Evolutionary conservation across 2,888 invertebrate species (phyloP).

Genomic region (Orthosia gothica): DNA sequence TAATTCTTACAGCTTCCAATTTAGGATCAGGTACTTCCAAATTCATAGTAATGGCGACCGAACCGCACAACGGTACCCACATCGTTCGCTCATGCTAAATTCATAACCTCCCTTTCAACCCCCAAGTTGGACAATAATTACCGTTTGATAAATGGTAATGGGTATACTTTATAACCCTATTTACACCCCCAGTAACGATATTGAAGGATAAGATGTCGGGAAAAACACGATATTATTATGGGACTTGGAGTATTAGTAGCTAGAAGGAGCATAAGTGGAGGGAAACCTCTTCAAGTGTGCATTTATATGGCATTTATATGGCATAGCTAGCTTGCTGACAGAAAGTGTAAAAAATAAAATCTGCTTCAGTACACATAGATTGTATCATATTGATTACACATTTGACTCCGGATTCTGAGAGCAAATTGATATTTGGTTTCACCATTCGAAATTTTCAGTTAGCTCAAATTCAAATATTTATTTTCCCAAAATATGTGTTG

Average conservation of each 20-base stretch:
- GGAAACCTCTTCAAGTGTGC: background rate
- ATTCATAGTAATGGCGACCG: constrained; percentile 54
- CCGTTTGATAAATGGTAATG: constrained; percentile 58
- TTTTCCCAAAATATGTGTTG: no score
- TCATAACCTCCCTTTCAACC: constrained; percentile 58
- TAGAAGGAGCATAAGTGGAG: constrained; percentile 19
- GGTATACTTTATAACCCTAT: constrained; percentile 56
- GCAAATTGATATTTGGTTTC: no score
- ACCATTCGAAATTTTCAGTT: background rate
- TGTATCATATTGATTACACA: background rate
- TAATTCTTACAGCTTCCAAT: constrained; percentile 53
- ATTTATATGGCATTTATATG: no score
- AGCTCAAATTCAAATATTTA: background rate
- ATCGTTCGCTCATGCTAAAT: constrained; percentile 56
- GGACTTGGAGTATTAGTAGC: constrained; percentile 16
- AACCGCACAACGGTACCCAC: constrained; percentile 25
- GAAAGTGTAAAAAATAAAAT: no score
- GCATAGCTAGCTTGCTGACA: background rate
- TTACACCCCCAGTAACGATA: constrained; percentile 58
- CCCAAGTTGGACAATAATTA: constrained; percentile 60
- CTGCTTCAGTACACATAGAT: background rate
- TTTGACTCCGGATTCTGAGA: no score
- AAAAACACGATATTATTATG: constrained; percentile 55
- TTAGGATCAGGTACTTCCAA: constrained; percentile 41
- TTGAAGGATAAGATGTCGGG: constrained; percentile 52